A percentile compares a stretch with the other conserved stretches of the same genome.
Conservation (phyloP, 2,888 invertebrate species). For the Pristionchus fissidentatus region DNA sequence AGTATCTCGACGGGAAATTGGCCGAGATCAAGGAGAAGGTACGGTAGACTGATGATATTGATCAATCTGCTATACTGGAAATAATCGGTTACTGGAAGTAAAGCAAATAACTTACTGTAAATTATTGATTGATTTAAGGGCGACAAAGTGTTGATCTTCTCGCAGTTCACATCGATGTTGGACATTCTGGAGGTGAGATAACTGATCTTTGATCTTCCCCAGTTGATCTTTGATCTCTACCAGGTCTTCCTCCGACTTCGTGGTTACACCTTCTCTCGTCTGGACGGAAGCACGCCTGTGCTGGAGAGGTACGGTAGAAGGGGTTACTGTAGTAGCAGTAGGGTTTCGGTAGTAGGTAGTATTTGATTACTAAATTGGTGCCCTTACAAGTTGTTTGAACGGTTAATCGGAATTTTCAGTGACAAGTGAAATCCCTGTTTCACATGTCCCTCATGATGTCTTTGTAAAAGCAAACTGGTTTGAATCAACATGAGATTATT, state of each 20-base stretch:
- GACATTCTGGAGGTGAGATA: conserved; percentile 86
- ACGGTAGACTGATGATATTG: not conserved
- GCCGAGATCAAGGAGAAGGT: conserved; percentile 82
- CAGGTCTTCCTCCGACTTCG: conserved; percentile 83
- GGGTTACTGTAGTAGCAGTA: not conserved
- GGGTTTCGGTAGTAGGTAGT: too few species aligned
- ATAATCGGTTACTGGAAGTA: not conserved
- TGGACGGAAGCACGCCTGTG: conserved; percentile 92
- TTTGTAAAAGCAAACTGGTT: too few species aligned
- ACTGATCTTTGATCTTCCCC: not conserved
- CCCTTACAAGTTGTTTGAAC: too few species aligned
- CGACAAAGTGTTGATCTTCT: conserved; percentile 89
- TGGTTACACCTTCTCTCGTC: conserved; percentile 84
- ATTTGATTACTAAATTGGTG: too few species aligned
- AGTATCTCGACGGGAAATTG: conserved; percentile 85
- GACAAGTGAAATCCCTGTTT: too few species aligned
- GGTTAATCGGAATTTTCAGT: too few species aligned
- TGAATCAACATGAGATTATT: too few species aligned
- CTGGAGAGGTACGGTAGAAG: conserved; percentile 81
- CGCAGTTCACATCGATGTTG: conserved; percentile 95
- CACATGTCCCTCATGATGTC: not conserved
- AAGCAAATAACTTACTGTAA: not conserved
- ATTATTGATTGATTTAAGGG: conserved; percentile 65
- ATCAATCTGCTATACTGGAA: not conserved
- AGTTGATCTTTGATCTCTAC: not conserved